A percentile compares a stretch with the other conserved stretches of the same genome.
Conservation (phyloP, 2,797 vertebrate genomes). For the Rhynchonycteris naso region DNA sequence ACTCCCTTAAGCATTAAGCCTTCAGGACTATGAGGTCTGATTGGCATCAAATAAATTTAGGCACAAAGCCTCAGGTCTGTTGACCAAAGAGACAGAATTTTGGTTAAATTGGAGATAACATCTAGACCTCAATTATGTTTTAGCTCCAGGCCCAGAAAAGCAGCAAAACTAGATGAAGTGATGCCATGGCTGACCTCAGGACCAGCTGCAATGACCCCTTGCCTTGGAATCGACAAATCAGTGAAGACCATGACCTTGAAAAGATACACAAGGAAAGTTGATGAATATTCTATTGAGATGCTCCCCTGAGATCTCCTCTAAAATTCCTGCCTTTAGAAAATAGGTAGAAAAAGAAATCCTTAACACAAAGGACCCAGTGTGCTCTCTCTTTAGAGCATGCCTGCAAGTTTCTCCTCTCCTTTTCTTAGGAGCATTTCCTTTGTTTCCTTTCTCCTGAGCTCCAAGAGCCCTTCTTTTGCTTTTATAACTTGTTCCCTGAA, state of each 20-base stretch:
- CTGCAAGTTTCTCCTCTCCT: neutral
- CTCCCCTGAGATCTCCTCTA: neutral
- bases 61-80: neutral
- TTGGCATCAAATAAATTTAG: neutral
- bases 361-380: neutral
- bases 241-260: neutral
- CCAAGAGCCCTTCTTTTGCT: neutral
- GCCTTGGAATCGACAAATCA: neutral
- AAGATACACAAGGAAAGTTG: neutral
- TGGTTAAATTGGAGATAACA: neutral
- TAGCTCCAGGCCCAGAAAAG: neutral
- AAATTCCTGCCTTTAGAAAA: neutral
- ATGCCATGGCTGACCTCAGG: neutral
- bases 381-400: neutral
- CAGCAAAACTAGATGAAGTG: neutral
- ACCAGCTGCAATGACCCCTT: no score
- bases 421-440: neutral
- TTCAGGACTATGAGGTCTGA: neutral
- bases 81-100: neutral
- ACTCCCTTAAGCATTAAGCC: neutral
- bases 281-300: neutral
- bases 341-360: neutral
- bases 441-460: neutral
- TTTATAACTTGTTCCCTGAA: neutral
- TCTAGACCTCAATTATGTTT: neutral